These are phyloP conservation scores for Chloropsis cyanopogon DNA, from an alignment of 2,113 vertebrate species.

Conservation along the genomic window DNA sequence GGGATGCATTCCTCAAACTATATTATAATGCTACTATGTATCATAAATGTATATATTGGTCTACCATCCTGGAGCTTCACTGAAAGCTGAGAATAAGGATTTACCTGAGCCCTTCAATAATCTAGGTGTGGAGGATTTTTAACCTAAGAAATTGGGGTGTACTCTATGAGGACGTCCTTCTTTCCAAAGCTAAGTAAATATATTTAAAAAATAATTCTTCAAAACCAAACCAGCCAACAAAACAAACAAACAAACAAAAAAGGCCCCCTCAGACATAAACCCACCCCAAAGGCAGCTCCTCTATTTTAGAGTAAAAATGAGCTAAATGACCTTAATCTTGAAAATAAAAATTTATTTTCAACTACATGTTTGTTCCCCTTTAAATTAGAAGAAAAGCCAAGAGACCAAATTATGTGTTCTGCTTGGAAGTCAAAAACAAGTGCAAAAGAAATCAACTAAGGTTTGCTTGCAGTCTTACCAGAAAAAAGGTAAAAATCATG, in stretches of 20 bases:
- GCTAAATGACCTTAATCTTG: not conserved
- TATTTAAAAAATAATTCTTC: not conserved
- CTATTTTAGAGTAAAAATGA: not conserved
- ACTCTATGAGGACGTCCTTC: not conserved
- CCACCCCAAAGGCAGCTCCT: not conserved
- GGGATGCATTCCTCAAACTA: not conserved
- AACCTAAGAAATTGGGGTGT: not conserved
- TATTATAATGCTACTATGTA: accelerated
- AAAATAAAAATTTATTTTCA: not conserved
- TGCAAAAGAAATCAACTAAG: not conserved
- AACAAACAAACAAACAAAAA: not conserved
- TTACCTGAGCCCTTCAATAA: not conserved
- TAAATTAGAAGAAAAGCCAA: not conserved
- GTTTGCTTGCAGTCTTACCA: not conserved
- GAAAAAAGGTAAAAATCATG: not conserved
- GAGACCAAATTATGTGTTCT: not conserved
- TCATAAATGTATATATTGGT: not conserved
- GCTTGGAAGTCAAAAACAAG: not conserved
- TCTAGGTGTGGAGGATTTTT: not conserved
- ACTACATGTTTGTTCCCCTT: accelerated
- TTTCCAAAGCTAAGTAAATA: not conserved
- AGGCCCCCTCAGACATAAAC: accelerated
- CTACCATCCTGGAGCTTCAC: not conserved
- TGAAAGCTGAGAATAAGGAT: not conserved
- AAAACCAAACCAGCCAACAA: not conserved